Evolutionary conservation across 2,797 vertebrate species (phyloP).

Genomic region (Mustela erminea): DNA sequence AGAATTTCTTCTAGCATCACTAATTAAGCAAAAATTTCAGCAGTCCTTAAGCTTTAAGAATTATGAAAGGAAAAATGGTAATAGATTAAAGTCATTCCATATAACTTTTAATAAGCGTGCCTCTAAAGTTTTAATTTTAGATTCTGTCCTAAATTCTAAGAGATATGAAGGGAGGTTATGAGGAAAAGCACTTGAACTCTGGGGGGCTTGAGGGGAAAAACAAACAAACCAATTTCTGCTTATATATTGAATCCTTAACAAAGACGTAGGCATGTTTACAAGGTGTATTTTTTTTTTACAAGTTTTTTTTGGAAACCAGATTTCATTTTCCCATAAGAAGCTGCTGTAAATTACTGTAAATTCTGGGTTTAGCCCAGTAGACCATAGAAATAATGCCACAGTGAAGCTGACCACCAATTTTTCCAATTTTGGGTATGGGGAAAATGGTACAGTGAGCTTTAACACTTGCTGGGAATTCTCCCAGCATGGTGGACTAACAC

Average conservation of each 20-base stretch:
- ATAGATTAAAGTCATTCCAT: too few relatives aligned
- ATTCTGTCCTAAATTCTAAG: slow-evolving; percentile 25
- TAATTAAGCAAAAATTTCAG: neutral
- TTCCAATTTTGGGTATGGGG: neutral
- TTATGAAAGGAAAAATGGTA: neutral
- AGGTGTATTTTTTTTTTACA: neutral
- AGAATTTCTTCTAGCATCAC: neutral
- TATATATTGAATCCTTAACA: neutral
- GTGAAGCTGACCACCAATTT: neutral
- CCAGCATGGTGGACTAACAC: neutral
- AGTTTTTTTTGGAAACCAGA: slow-evolving; percentile 26
- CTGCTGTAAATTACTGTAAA: neutral
- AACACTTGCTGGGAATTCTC: neutral
- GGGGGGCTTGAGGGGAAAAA: neutral
- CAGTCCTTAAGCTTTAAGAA: neutral
- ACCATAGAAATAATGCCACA: neutral
- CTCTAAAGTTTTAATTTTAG: neutral
- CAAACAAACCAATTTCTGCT: neutral
- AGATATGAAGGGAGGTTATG: neutral
- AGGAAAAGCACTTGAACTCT: neutral
- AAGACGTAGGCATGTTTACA: neutral
- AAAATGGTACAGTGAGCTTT: neutral
- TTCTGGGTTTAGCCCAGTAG: neutral
- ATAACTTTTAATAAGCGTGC: neutral
- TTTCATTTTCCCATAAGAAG: neutral